Evolutionary conservation across 1,140 invertebrate species (phyloP).

Genomic region (Camponotus floridanus): DNA sequence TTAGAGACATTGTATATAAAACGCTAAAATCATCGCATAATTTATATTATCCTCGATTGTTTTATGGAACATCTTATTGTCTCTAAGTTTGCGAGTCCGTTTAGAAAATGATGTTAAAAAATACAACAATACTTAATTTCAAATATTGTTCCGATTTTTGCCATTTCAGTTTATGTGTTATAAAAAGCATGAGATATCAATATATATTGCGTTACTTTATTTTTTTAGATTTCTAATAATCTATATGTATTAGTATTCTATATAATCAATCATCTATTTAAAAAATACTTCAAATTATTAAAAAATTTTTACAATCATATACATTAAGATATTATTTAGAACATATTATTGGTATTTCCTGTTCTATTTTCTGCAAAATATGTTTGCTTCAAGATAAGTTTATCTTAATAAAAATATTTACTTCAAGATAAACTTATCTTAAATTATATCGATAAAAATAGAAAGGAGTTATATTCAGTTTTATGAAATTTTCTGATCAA

Average conservation of each 20-base stretch:
- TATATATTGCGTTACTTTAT: not conserved
- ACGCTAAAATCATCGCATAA: constrained; percentile 9
- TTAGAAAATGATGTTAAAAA: constrained; percentile 27
- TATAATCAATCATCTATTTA: too few relatives aligned
- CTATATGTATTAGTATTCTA: too few relatives aligned
- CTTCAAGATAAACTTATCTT: not conserved
- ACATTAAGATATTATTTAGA: not conserved
- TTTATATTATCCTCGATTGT: not conserved
- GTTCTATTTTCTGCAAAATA: not conserved
- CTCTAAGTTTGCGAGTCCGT: too few relatives aligned
- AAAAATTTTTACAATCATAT: not conserved
- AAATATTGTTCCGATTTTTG: not conserved
- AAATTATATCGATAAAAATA: constrained; percentile 21
- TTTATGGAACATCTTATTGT: not conserved
- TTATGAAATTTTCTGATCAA: constrained; percentile 23
- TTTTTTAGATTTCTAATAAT: not conserved
- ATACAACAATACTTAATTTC: constrained; percentile 39
- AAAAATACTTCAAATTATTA: not conserved
- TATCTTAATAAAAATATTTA: not conserved
- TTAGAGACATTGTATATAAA: not conserved
- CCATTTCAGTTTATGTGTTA: not conserved
- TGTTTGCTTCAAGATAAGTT: not conserved
- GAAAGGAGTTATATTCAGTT: not conserved
- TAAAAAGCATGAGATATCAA: constrained; percentile 2
- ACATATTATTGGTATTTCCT: not conserved